phyloP scores from a whole-genome alignment of 2,888 invertebrate genomes.

The Drosophila lacicola region DNA sequence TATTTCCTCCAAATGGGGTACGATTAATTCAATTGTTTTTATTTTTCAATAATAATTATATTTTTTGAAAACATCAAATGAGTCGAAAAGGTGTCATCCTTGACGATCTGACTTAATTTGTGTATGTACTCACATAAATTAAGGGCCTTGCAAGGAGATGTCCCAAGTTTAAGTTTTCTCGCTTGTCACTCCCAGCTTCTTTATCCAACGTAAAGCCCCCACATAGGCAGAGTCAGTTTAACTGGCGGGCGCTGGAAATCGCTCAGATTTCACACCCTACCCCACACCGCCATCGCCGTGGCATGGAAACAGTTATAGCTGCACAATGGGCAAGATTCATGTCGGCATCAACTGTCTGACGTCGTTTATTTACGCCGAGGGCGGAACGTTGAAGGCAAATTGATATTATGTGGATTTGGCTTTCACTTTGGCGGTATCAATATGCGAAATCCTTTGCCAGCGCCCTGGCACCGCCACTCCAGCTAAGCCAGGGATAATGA shows the following conservation, averaged over 20 bases:
- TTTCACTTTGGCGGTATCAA: slow-evolving; percentile 79
- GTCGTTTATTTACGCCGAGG: slow-evolving; percentile 69
- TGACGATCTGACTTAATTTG: too few species aligned
- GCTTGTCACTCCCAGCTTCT: too few species aligned
- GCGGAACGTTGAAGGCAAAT: slow-evolving; percentile 79
- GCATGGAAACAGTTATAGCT: slow-evolving; percentile 26
- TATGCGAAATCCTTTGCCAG: slow-evolving; percentile 76
- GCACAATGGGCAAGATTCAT: slow-evolving; percentile 31
- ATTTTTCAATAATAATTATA: too few species aligned
- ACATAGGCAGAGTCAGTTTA: not conserved
- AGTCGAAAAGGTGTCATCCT: too few species aligned
- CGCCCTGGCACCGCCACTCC: slow-evolving; percentile 49
- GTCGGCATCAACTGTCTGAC: slow-evolving; percentile 56
- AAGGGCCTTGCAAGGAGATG: too few species aligned
- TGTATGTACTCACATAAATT: too few species aligned
- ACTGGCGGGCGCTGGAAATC: slow-evolving; percentile 33
- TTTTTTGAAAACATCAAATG: too few species aligned
- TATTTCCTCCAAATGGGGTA: too few species aligned
- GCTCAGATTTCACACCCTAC: slow-evolving; percentile 47
- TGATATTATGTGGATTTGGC: slow-evolving; percentile 82
- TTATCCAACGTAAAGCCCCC: not conserved
- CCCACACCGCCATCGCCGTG: not conserved
- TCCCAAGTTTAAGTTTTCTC: not conserved
- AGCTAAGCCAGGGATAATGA: slow-evolving; percentile 81
- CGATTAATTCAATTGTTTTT: too few species aligned